Evolutionary conservation across 1,140 invertebrate species (phyloP), one percentile per base, ranked within the genome.

Genomic region (Pollicipes pollicipes): DNA sequence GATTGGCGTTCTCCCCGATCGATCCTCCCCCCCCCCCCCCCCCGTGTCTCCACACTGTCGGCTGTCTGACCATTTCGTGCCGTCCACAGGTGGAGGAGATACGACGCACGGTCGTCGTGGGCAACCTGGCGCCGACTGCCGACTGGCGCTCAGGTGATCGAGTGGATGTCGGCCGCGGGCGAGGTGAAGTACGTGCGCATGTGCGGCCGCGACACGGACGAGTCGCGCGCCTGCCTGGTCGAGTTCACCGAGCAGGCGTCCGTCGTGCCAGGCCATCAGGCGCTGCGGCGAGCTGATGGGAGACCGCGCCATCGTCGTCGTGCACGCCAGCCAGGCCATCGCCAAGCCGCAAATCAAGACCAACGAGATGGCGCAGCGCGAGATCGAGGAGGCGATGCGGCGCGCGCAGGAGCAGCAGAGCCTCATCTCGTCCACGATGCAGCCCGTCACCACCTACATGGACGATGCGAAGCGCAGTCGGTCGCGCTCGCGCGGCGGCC

Each of bases 321-420:
- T 87, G 73, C 95, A 97, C 82, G 89, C 95, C 0, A 94, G 88
- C 35, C 89, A 91, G 78, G 87, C 90, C 3, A 97, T 98, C 70
- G 85, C 87, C 0, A 97, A 96, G 77, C 95, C 95, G 3, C 92
- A 93, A 79, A 88, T 91, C 0, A 97, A 97, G 79, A 93, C 89
- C 73, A 95, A 95, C 79, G 93, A 97, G 79, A 92, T 91, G 8
- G 92, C 93, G 0, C 92, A 95, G 76, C 85, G 90, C 68, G 94
- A 97, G 82, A 96, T 97, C 68, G 94, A 97, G 77, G 95, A 97
- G 78, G 94, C 94, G 0, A 95, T 98, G 93, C 92, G 92, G 35
- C 84, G 94, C 73, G 93, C 96, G 0, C 95, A 95, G 77, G 93
- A 97, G 82, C 93, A 93, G 0, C 93, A 96, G 78, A 93, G 90